Evolutionary conservation across 2,888 invertebrate genomes (phyloP), one percentile per base, ranked within the genome.

Genomic region (Halictus ligatus): DNA sequence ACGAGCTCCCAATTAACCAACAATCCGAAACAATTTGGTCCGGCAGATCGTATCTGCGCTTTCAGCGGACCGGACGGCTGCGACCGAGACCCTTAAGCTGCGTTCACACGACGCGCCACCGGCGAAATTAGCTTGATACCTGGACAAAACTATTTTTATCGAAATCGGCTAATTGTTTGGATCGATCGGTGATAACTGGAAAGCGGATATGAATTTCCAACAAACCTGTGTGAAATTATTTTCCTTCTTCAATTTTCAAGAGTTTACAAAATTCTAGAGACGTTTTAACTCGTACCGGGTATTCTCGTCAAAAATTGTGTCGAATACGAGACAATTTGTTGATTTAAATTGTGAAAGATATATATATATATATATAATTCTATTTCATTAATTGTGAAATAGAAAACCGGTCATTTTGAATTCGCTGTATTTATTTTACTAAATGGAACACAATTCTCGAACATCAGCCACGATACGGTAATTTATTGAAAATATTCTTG

Each of bases 1-100:
- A 92, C 93, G 93, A 93, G 92, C 92, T 92, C 88, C 94, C 94
- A 94, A 94, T 94, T 94, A 94, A 94, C 93, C 93, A 93, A 94
- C 94, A 93, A 94, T 94, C 93, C 94, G 92, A 94, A 94, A 94
- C 94, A 94, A 94, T 94, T 94, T 94, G 93, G 94, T 85, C 92
- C 91, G 89, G 90, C 89, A 92, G 94, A 94, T 94, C 88, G 88
- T 93, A 94, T 94, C 94, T 92, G 81, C 72, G 77, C 81, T 79
- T 81, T 84, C 90, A 71, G 72, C 48, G 81, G 78, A 64, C 43
- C 46, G 48, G 71, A n/a, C 67, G 5, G n/a, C 46, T 25, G 29
- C 77, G 50, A 5, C 69, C 29, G 80, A 74, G 72, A 67, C 48
- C 85, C 71, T 89, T 80, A 81, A 77, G 81, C 82, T 58, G 46